Conservation (phyloP, 2,797 vertebrate genomes). For the Liparis tanakae region DNA sequence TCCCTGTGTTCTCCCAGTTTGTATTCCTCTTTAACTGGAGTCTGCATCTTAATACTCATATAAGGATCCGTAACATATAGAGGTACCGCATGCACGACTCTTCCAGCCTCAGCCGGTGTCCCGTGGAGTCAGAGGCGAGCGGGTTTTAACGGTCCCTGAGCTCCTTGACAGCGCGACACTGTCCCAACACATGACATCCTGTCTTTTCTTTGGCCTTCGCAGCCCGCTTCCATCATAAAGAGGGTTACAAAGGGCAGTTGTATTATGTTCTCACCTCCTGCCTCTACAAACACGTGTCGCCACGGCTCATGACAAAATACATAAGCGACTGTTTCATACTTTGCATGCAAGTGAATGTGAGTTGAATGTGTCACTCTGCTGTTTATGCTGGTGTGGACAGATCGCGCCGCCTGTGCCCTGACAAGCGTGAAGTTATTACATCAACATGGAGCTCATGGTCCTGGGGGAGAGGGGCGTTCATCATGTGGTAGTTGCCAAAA, state of each 20-base stretch:
- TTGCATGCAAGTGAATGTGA: constrained; percentile 41
- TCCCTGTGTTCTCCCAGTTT: not conserved
- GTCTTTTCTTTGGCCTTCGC: constrained; percentile 51
- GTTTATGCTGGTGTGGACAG: constrained; percentile 59
- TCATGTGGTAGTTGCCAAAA: constrained; percentile 64
- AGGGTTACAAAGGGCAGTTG: constrained; percentile 26
- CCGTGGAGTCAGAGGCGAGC: constrained; percentile 12
- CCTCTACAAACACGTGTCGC: constrained; percentile 42
- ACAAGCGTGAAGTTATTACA: constrained; percentile 60
- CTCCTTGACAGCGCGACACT: constrained; percentile 22
- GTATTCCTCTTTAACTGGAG: not conserved
- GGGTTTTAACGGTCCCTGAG: constrained; percentile 5
- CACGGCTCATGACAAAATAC: constrained; percentile 44
- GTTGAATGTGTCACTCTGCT: constrained; percentile 35
- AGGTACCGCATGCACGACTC: not conserved
- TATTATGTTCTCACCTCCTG: constrained; percentile 19
- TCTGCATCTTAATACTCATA: not conserved
- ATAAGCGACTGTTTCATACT: constrained; percentile 39
- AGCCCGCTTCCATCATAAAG: constrained; percentile 31
- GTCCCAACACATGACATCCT: constrained; percentile 46
- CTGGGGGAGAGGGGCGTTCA: constrained; percentile 53
- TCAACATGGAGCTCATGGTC: constrained; percentile 62
- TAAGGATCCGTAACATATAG: not conserved
- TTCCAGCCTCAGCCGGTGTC: not conserved
- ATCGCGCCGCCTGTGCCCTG: constrained; percentile 43